Base-by-base conservation (phyloP, 2,113 vertebrate genomes). In the Okapia johnstoni region DNA sequence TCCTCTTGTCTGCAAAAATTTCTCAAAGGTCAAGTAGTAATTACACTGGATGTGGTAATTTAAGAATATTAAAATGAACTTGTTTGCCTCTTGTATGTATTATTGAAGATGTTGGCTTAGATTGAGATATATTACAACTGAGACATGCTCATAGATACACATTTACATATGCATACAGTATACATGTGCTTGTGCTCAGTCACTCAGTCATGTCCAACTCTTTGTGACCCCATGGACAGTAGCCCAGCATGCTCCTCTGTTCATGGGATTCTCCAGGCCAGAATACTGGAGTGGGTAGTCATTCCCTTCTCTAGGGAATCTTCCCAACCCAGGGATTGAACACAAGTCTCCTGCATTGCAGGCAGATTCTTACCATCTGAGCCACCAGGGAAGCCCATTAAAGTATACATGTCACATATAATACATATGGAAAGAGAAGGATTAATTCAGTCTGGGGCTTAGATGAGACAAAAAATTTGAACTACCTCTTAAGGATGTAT, bases 1-100 rank as follows among this genome's bases (percentile, higher is more conserved):
- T 90, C n/a, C 85, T 94, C 76, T 50, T 14, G 0, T 25, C 52
- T 63, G 94, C 91, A 95, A 96, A 97, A 96, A 90, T 90, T 97
- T 95, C 97, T 95, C 94, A 88, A 85, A 97, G 93, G 94, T 88
- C 95, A 88, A 77, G 93, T 90, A 97, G 96, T 96, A 94, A 98
- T 95, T 80, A 33, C 77, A 91, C 94, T 46, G 40, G 93, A 36
- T 0, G 57, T 87, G 76, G 88, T 73, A 60, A 76, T 57, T 96
- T 97, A 92, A 96, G 90, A 60, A 98, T 90, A 87, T 95, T 12
- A 48, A 95, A 96, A 81, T n/a, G 58, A 77, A 21, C 19, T 9
- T 50, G 43, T 58, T 70, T 87, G 50, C 26, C 54, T 94, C 10
- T n/a, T 63, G 79, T 17, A 63, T 17, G 33, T 83, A 58, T 48